Conservation (phyloP, 2,888 invertebrate genomes). For the Neocrepidodera transversa region DNA sequence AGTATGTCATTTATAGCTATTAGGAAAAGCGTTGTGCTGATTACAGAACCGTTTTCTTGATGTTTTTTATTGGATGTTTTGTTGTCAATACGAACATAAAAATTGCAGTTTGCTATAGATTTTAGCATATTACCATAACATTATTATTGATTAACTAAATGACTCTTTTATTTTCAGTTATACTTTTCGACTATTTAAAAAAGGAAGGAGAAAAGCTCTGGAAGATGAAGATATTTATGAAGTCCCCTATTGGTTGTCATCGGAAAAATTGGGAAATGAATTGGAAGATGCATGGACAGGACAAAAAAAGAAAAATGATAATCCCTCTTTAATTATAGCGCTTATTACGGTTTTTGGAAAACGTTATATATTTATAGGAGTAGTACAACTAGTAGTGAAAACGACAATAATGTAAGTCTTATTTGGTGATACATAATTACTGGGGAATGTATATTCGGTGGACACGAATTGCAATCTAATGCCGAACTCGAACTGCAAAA, state of each 20-base stretch:
- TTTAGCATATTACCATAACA: too few species aligned
- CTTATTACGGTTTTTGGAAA: conserved; percentile 40
- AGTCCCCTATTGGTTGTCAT: conserved; percentile 49
- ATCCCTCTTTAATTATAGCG: conserved; percentile 36
- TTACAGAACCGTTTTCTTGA: too few species aligned
- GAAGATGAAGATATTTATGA: conserved; percentile 67
- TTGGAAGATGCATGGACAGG: conserved; percentile 40
- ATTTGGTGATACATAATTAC: too few species aligned
- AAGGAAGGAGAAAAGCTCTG: conserved; percentile 69
- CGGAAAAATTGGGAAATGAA: conserved; percentile 42
- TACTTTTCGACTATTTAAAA: conserved; percentile 60
- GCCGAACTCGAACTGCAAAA: too few species aligned
- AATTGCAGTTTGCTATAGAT: too few species aligned
- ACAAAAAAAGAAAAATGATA: conserved; percentile 23
- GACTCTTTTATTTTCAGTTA: conserved; percentile 39
- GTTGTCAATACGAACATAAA: too few species aligned
- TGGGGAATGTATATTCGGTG: too few species aligned
- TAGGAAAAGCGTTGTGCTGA: too few species aligned
- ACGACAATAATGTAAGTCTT: conserved; percentile 45
- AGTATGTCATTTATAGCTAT: too few species aligned
- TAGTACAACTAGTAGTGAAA: conserved; percentile 44
- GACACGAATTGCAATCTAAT: too few species aligned
- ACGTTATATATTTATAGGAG: conserved; percentile 42
- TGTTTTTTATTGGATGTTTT: too few species aligned
- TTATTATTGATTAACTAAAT: too few species aligned